phyloP scores from a whole-genome alignment of 2,797 vertebrate genomes.

The Decapterus maruadsi region DNA sequence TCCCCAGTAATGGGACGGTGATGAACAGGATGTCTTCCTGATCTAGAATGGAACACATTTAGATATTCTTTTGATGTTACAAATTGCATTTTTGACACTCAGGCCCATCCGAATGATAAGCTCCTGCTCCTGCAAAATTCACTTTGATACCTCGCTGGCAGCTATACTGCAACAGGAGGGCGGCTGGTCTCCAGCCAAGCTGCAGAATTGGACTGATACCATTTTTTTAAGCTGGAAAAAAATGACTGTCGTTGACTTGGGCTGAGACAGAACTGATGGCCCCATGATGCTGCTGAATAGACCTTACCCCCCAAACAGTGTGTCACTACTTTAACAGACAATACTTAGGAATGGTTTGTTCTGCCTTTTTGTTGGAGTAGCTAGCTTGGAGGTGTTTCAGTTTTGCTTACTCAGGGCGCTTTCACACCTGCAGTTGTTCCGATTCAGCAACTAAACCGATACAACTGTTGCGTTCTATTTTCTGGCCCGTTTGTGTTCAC shows the following conservation, averaged over 20 bases:
- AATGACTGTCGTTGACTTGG: slow-evolving; percentile 16
- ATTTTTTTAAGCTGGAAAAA: slow-evolving; percentile 32
- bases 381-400: background rate
- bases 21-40: slow-evolving; percentile 43
- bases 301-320: background rate
- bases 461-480: too few relatives aligned
- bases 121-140: slow-evolving; percentile 50
- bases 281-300: slow-evolving; percentile 10
- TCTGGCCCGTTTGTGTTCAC: too few relatives aligned
- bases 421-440: too few relatives aligned
- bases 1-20: slow-evolving; percentile 29
- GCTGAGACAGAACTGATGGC: slow-evolving; percentile 14
- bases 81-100: slow-evolving; percentile 60
- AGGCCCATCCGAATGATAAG: slow-evolving; percentile 52
- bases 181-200: slow-evolving; percentile 45
- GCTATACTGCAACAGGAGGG: background rate
- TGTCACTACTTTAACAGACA: background rate
- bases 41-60: slow-evolving; percentile 46
- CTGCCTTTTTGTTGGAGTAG: background rate
- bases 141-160: slow-evolving; percentile 57
- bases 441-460: too few relatives aligned
- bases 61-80: slow-evolving; percentile 66
- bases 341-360: background rate
- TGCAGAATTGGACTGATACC: slow-evolving; percentile 18
- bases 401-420: background rate